Percentiles rank a stretch among this genome's conserved stretches.
Conservation (phyloP, 2,797 vertebrate species). For the Furcifer pardalis region DNA sequence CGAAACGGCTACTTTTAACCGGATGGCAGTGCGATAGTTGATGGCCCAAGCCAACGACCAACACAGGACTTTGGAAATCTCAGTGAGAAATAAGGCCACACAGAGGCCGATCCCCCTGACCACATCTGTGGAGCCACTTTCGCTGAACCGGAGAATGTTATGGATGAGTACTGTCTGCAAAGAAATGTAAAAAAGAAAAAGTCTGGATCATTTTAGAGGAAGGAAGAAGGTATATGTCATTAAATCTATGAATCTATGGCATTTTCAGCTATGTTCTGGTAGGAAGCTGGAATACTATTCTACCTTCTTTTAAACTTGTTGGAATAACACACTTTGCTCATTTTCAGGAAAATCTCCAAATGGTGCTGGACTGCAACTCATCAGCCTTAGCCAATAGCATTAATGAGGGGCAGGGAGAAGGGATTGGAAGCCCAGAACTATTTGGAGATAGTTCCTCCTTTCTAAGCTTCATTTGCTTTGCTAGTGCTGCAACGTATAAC, state of each 20-base stretch:
- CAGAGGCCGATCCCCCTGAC: slow-evolving; percentile 76
- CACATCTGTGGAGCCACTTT: slow-evolving; percentile 36
- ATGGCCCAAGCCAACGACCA: slow-evolving; percentile 80
- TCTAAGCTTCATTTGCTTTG: not conserved
- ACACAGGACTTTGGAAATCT: slow-evolving; percentile 78
- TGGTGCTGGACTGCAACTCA: too few relatives aligned
- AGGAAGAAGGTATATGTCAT: not conserved
- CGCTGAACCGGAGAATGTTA: slow-evolving; percentile 74
- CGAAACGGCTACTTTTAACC: slow-evolving; percentile 80
- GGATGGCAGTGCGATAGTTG: slow-evolving; percentile 79
- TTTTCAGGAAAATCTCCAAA: too few relatives aligned
- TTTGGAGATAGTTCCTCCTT: not conserved
- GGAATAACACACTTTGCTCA: too few relatives aligned
- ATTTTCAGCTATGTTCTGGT: not conserved
- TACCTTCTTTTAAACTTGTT: not conserved
- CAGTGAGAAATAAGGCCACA: slow-evolving; percentile 75
- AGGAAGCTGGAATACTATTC: not conserved
- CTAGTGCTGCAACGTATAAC: not conserved
- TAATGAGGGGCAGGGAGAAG: too few relatives aligned
- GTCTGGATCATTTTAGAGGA: not conserved
- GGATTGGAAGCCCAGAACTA: too few relatives aligned
- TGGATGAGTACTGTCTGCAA: slow-evolving; percentile 80
- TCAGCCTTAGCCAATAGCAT: too few relatives aligned
- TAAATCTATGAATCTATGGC: not conserved
- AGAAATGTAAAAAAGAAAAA: not conserved